Evolutionary conservation across 2,113 vertebrate species (phyloP), one percentile per base, ranked within the genome.

Genomic region (Leptobrachium ailaonicum): DNA sequence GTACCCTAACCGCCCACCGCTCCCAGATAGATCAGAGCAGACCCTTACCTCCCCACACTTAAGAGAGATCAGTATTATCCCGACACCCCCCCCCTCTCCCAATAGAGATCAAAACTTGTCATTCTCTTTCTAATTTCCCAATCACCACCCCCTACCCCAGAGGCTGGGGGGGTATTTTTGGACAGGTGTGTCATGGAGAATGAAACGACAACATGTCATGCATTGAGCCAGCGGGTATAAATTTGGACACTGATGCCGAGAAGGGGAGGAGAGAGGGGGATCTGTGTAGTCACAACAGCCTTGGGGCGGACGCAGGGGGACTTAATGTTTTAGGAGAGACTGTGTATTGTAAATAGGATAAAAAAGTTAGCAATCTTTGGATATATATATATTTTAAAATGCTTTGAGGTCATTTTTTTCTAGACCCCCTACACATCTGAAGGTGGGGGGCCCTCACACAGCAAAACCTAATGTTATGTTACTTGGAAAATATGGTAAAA

Each of bases 321-420:
- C 60, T 71, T 83, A 89, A 89, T 88, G 87, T 88, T 90, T 86
- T 80, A 88, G 90, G 83, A 90, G 92, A 91, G 88, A 88, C 88
- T 85, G 83, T 94, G 92, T 93, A 87, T 93, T 91, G 92, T 94
- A 94, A 94, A 94, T 92, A 94, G 88, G 87, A 91, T 93, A 92
- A 92, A 93, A 92, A 87, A 87, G 83, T 88, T 87, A 88, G 88
- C 92, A 90, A 92, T 87, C 90, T 86, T 84, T 87, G 87, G 86
- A 87, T 32, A 32, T 32, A 32, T 32, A 32, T 32, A 32, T 32
- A 32, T 91, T 66, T 80, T 41, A 83, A 89, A 85, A 84, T 90
- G 88, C 90, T 92, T 91, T 84, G 88, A 85, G 93, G 92, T 92
- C 90, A 92, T 87, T 71, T 75, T 83, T 87, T 20, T 83, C 53